Evolutionary conservation across 2,888 invertebrate genomes (phyloP).

Genomic region (Spilosoma lubricipeda): DNA sequence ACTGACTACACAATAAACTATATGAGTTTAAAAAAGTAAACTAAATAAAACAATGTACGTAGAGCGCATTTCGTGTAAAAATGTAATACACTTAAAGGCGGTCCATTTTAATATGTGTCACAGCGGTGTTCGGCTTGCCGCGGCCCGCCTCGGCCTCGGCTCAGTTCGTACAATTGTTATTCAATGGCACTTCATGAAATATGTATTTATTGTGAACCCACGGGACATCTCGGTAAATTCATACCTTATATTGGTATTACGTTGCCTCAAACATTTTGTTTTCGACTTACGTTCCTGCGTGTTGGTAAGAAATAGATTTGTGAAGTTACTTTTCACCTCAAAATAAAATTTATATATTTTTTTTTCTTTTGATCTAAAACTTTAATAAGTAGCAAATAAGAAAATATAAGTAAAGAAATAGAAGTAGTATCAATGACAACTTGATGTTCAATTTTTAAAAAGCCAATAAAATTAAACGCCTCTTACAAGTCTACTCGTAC

Average conservation of each 20-base stretch:
- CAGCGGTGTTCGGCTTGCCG: constrained; percentile 43
- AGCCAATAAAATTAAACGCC: too few relatives aligned
- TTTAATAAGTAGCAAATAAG: neutral
- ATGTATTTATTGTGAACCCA: constrained; percentile 72
- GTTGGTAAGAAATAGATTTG: constrained; percentile 10
- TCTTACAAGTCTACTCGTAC: too few relatives aligned
- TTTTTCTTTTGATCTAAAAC: neutral
- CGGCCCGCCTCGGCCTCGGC: constrained; percentile 38
- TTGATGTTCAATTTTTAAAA: too few relatives aligned
- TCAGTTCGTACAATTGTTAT: constrained; percentile 65
- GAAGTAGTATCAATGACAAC: too few relatives aligned
- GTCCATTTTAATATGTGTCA: constrained; percentile 71
- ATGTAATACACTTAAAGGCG: constrained; percentile 66
- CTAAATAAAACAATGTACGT: constrained; percentile 27
- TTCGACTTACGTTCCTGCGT: constrained; percentile 45
- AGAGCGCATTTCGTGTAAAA: constrained; percentile 44
- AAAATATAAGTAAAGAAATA: too few relatives aligned
- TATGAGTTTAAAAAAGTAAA: constrained; percentile 9
- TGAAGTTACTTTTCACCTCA: too few relatives aligned
- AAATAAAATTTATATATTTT: too few relatives aligned
- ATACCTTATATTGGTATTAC: constrained; percentile 14
- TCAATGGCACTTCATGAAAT: constrained; percentile 80
- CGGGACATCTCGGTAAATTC: constrained; percentile 59
- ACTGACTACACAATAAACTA: neutral
- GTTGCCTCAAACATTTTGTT: constrained; percentile 22